Evolutionary conservation across 2,113 vertebrate genomes (phyloP).

Genomic region (Indri indri): DNA sequence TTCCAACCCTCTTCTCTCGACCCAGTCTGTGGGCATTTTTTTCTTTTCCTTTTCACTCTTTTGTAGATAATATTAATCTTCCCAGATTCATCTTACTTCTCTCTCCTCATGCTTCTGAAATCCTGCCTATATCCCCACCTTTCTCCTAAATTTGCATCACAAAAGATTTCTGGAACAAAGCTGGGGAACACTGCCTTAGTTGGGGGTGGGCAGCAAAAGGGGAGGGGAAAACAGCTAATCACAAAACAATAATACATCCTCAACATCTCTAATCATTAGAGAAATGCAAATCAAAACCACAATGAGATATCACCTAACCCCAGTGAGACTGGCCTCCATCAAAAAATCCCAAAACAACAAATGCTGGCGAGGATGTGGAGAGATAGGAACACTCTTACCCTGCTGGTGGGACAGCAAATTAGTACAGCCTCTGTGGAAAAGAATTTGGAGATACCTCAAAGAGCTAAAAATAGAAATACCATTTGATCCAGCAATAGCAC

Average conservation of each 20-base stretch:
- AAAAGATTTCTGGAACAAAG: background rate
- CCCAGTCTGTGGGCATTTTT: background rate
- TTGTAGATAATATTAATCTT: background rate
- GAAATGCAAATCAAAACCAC: too few species aligned
- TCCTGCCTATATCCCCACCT: background rate
- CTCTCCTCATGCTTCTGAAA: background rate
- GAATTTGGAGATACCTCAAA: too few species aligned
- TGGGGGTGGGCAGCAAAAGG: background rate
- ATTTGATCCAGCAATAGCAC: too few species aligned
- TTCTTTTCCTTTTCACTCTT: background rate
- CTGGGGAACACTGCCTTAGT: background rate
- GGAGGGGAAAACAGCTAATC: background rate
- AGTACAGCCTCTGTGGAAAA: too few species aligned
- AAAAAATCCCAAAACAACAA: too few species aligned
- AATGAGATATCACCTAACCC: too few species aligned
- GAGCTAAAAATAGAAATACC: too few species aligned
- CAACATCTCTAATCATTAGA: too few species aligned
- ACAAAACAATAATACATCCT: background rate
- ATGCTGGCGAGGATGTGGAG: too few species aligned
- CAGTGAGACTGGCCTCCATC: too few species aligned
- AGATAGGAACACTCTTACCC: too few species aligned
- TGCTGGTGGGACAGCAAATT: too few species aligned
- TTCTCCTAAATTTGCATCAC: background rate
- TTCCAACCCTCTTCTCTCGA: background rate
- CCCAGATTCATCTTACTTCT: background rate